Evolutionary conservation across 2,888 invertebrate genomes (phyloP).

Genomic region (Drosophila borborema): DNA sequence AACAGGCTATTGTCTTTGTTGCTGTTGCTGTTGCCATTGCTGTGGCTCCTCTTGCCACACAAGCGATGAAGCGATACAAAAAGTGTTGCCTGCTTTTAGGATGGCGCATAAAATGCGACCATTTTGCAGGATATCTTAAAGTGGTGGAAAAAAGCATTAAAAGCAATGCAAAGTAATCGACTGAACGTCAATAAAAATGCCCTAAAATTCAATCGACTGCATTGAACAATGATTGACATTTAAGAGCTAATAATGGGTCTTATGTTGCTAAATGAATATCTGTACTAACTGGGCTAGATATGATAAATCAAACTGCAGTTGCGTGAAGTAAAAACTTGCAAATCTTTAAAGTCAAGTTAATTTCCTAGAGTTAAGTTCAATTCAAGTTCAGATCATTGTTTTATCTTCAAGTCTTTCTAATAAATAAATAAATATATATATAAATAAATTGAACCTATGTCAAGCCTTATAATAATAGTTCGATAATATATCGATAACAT

Average conservation of each 20-base stretch:
- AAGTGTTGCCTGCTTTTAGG: slow-evolving; percentile 46
- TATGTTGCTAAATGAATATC: neutral
- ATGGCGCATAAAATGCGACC: neutral
- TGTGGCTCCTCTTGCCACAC: neutral
- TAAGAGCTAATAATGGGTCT: neutral
- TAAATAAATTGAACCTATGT: too few relatives aligned
- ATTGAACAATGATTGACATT: neutral
- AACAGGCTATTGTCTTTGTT: slow-evolving; percentile 40
- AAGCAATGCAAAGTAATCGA: neutral
- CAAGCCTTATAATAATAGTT: neutral
- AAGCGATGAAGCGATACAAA: neutral
- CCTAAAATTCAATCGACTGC: neutral
- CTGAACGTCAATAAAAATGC: neutral
- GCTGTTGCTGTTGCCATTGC: neutral
- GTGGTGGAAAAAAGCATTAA: neutral
- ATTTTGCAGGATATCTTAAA: neutral
- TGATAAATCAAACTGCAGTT: neutral
- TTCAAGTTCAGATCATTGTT: neutral
- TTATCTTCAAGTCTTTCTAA: neutral
- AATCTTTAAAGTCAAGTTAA: too few relatives aligned
- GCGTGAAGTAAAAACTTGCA: neutral
- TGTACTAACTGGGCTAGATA: neutral
- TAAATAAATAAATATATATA: too few relatives aligned
- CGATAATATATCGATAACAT: too few relatives aligned
- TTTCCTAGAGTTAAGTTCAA: too few relatives aligned